These are phyloP conservation scores for Melierax canorus DNA, from an alignment of 2,113 vertebrate genomes.

Conservation along the genomic window DNA sequence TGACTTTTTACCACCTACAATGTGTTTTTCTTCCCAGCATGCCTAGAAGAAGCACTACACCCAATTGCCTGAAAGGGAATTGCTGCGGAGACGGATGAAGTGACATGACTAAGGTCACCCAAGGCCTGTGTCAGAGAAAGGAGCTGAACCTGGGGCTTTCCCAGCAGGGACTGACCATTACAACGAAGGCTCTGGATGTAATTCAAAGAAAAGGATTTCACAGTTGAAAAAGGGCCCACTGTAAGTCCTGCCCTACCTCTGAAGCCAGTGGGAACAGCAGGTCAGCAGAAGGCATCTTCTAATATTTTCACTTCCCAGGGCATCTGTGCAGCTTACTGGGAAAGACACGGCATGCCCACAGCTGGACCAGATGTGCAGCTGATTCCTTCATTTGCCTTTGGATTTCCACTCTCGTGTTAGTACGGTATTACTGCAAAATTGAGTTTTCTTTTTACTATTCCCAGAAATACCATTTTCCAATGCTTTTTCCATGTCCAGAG, in stretches of 20 bases:
- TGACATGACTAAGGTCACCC: neutral
- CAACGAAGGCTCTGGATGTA: neutral
- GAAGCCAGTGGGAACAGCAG: neutral
- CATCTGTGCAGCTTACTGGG: neutral
- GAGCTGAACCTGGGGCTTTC: neutral
- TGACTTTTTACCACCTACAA: neutral
- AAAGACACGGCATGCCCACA: neutral
- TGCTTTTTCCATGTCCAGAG: neutral
- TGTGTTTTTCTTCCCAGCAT: neutral
- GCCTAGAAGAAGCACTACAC: neutral
- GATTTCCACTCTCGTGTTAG: neutral
- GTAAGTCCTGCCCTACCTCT: neutral
- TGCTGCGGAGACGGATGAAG: neutral
- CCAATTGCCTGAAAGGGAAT: neutral
- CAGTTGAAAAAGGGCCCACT: neutral
- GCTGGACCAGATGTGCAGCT: neutral
- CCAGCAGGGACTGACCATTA: neutral
- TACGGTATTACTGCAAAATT: accelerated
- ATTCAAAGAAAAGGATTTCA: neutral
- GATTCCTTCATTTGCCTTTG: neutral
- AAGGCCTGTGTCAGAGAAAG: neutral
- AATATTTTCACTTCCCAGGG: neutral
- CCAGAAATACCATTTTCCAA: neutral
- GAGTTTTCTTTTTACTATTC: neutral
- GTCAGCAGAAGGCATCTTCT: neutral